phyloP scores from a whole-genome alignment of 2,797 vertebrate genomes.

The Limnodromus scolopaceus region DNA sequence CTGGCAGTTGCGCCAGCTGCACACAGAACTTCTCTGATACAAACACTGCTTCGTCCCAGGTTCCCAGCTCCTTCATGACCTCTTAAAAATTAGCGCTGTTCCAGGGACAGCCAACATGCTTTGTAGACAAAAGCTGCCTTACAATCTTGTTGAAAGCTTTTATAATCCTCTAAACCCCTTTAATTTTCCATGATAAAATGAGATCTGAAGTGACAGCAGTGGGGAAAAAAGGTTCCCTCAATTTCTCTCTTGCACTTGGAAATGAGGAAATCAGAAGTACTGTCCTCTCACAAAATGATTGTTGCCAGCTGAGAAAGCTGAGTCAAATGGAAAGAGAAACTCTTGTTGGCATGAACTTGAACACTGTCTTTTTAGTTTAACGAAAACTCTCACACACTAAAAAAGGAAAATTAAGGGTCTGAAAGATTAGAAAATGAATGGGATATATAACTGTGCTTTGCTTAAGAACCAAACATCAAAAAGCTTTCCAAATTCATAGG shows the following conservation, averaged over 20 bases:
- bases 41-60: background rate
- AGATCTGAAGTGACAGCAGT: background rate
- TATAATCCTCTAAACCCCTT: background rate
- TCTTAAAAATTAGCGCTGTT: conserved; percentile 26
- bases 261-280: background rate
- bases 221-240: background rate
- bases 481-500: background rate
- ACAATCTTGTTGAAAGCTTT: conserved; percentile 26
- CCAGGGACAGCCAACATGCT: conserved; percentile 1
- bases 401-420: background rate
- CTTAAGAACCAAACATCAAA: background rate
- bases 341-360: background rate
- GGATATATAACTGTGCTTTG: background rate
- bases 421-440: background rate
- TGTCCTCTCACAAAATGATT: background rate
- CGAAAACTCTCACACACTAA: background rate
- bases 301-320: background rate
- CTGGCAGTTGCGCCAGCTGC: background rate
- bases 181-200: background rate
- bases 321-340: conserved; percentile 7
- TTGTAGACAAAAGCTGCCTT: background rate
- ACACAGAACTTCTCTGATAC: background rate
- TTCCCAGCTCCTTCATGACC: conserved; percentile 42
- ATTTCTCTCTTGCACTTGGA: background rate
- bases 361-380: background rate